Evolutionary conservation across 2,797 vertebrate species (phyloP).

Genomic region (Psittacula derbiana): DNA sequence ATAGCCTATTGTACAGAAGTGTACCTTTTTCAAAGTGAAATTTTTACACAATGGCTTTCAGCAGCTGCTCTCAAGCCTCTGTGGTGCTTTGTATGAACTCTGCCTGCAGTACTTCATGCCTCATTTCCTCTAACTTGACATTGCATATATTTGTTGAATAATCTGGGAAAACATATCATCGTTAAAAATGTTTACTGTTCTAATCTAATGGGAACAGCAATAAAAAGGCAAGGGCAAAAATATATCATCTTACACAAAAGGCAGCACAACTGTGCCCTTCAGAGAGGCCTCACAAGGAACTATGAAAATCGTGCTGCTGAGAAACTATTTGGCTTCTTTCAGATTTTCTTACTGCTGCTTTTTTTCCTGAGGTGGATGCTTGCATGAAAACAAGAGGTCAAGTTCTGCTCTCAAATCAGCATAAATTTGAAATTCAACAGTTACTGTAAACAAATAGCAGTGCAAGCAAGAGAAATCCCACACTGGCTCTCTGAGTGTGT

Average conservation of each 20-base stretch:
- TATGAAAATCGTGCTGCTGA: background rate
- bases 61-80: slow-evolving; percentile 38
- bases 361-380: background rate
- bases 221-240: slow-evolving; percentile 13
- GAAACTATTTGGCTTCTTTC: slow-evolving; percentile 10
- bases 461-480: slow-evolving; percentile 33
- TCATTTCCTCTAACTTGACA: slow-evolving; percentile 45
- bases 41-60: slow-evolving; percentile 31
- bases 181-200: slow-evolving; percentile 24
- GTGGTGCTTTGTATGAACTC: background rate
- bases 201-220: slow-evolving; percentile 13
- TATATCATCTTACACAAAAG: background rate
- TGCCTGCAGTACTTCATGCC: background rate
- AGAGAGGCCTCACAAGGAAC: background rate
- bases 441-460: slow-evolving; percentile 36
- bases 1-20: background rate
- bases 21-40: slow-evolving; percentile 33
- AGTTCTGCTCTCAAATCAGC: slow-evolving; percentile 18
- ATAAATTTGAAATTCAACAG: slow-evolving; percentile 53
- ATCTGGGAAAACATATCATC: background rate
- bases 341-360: slow-evolving; percentile 4
- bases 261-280: background rate
- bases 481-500: background rate
- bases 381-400: slow-evolving; percentile 49
- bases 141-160: background rate